phyloP scores from a whole-genome alignment of 2,797 vertebrate genomes.

The Typhlichthys eigenmanni region DNA sequence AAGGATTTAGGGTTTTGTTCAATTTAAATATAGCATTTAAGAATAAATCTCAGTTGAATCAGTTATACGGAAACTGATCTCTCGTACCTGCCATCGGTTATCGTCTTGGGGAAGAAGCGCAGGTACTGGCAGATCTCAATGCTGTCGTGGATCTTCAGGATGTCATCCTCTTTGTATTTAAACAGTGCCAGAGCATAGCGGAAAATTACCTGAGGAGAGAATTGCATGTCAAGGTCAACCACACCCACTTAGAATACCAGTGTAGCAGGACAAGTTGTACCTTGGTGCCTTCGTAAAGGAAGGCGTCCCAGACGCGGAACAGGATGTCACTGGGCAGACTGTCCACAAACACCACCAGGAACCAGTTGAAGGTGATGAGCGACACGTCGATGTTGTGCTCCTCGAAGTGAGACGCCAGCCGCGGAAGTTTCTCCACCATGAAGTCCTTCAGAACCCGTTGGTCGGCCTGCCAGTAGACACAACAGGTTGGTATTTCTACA shows the following conservation, averaged over 20 bases:
- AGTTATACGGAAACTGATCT: neutral
- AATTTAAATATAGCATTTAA: conserved; percentile 3
- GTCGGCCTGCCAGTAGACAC: conserved; percentile 79
- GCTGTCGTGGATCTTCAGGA: conserved; percentile 85
- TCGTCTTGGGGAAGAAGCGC: conserved; percentile 90
- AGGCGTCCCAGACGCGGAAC: conserved; percentile 91
- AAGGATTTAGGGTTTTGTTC: neutral
- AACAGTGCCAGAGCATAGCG: conserved; percentile 93
- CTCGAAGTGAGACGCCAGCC: conserved; percentile 84
- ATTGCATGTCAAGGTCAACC: neutral
- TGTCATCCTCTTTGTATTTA: conserved; percentile 92
- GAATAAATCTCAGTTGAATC: conserved; percentile 12
- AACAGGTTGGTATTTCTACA: neutral
- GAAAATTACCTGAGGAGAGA: conserved; percentile 86
- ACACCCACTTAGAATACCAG: no score
- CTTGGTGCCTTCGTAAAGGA: conserved; percentile 95
- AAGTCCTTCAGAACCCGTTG: conserved; percentile 94
- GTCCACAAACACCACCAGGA: conserved; percentile 91
- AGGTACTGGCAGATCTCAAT: conserved; percentile 93
- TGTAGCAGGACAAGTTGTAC: conserved; percentile 55
- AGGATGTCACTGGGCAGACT: conserved; percentile 89
- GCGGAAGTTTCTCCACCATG: conserved; percentile 88
- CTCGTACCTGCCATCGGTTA: conserved; percentile 84
- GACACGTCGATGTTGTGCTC: conserved; percentile 84
- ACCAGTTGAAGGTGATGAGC: conserved; percentile 93